Evolutionary conservation across 2,797 vertebrate species (phyloP), one percentile per base, ranked within the genome.

Genomic region (Xenopus petersii): DNA sequence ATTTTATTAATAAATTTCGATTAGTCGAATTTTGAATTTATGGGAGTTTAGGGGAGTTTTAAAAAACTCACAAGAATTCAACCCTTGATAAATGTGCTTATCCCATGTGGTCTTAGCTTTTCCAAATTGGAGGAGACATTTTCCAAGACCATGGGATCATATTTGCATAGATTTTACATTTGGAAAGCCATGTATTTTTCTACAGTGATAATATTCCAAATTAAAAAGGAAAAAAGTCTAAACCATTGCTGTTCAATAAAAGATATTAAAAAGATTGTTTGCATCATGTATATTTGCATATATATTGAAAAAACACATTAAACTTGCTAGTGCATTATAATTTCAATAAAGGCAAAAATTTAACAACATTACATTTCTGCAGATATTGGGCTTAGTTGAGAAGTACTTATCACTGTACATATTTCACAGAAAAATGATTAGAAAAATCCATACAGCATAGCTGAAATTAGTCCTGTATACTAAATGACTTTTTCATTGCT

Each of bases 231-330:
- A 5, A 17, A 17, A 17, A 56, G n/a, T 56, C 54, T 56, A 56
- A 56, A 56, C 13, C 7, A 17, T 15, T 16, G 15, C 7, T 56
- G 54, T 56, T 8, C 54, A 17, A 56, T 56, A 8, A 17, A 17
- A 56, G 16, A 56, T 56, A 56, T 56, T 56, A 56, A 56, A 56
- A 56, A 56, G 16, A 56, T 16, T 12, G n/a, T 56, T 51, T 51
- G 49, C 15, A 51, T 17, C 54, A 16, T 56, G 13, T 56, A 56
- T 16, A 56, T 56, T 56, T 56, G 54, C 54, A 56, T 56, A 56
- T 56, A 56, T 56, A 56, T 56, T 56, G 54, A 56, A 56, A 56
- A 56, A 56, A 56, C 54, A 15, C 54, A 56, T 56, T 56, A 51
- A 17, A 56, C 16, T 56, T 56, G 12, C 54, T 56, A 56, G 54